These are phyloP conservation scores for Corbicula japonica DNA, from an alignment of 2,888 invertebrate genomes.

Conservation along the genomic window DNA sequence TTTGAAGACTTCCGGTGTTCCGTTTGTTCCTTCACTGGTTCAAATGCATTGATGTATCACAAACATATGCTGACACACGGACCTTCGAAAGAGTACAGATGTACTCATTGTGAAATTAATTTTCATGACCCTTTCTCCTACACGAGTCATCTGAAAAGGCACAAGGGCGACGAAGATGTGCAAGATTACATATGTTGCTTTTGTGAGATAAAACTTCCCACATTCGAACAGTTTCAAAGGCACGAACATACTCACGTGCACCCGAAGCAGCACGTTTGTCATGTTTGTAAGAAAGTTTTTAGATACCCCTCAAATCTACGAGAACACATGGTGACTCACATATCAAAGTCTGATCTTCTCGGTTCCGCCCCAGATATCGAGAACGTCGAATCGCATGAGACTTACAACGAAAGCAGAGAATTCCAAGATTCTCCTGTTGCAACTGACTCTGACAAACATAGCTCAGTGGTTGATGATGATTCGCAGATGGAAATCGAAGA, in stretches of 20 bases:
- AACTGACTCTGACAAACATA: too few relatives aligned
- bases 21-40: conserved; percentile 76
- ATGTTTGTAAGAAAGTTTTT: conserved; percentile 73
- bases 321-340: conserved; percentile 74
- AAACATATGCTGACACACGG: conserved; percentile 77
- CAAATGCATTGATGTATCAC: conserved; percentile 72
- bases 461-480: too few relatives aligned
- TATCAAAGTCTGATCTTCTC: conserved; percentile 13
- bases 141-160: conserved; percentile 76
- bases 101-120: conserved; percentile 71
- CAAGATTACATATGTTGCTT: conserved; percentile 76
- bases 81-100: conserved; percentile 65
- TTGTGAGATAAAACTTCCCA: conserved; percentile 68
- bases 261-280: conserved; percentile 69
- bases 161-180: conserved; percentile 70
- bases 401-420: too few relatives aligned
- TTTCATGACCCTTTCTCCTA: conserved; percentile 78
- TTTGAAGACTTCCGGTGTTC: conserved; percentile 74
- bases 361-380: too few relatives aligned
- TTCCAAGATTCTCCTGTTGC: too few relatives aligned
- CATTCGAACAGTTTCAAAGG: conserved; percentile 76
- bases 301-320: conserved; percentile 69
- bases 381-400: too few relatives aligned
- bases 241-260: conserved; percentile 80
- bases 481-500: conserved; percentile 28